Base-by-base conservation (phyloP, 2,888 invertebrate species). In the Agrochola lota region DNA sequence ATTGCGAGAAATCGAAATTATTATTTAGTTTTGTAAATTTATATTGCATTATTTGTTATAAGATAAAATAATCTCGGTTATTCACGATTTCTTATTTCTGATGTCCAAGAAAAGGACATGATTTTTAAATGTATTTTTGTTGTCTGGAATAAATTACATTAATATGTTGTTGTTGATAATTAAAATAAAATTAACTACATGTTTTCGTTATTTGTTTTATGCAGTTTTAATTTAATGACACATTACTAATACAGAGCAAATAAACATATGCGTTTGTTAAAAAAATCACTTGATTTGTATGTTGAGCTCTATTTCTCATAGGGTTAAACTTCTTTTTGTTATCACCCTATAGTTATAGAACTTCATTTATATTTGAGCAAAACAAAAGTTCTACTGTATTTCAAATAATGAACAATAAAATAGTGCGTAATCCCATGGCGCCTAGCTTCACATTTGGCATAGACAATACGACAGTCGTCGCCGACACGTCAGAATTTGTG, bases 401-500 rank as follows among this genome's bases (percentile, higher is more conserved):
- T 84, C 20, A 86, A 86, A 69, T 30, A 84, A 72, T 67, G 35
- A 72, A 81, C 60, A 80, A 63, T 83, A 79, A 79, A 78, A 79
- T 79, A 84, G 80, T 84, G 80, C 84, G 72, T 80, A 80, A 30
- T 80, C 23, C 43, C 49, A 84, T 79, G 89, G 86, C 89, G 87
- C 86, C 81, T 78, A 83, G 71, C 63, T 60, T 59, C 71, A 85
- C 73, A 87, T 59, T 71, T 74, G 79, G 85, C 90, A 87, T 83
- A 88, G 91, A 91, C 91, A 91, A 91, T 91, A 91, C 93, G 92
- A 92, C 93, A 88, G 88, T 85, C 78, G 86, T 84, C 86, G 87
- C 90, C 92, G 91, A 92, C 90, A 91, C 89, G 92, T 93, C 93
- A 92, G 92, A 87, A 92, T 94, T 95, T 96, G 95, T 95, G 95